Evolutionary conservation across 64 coral and sea anemone genomes (phyloP).

Genomic region (Orbicella faveolata): DNA sequence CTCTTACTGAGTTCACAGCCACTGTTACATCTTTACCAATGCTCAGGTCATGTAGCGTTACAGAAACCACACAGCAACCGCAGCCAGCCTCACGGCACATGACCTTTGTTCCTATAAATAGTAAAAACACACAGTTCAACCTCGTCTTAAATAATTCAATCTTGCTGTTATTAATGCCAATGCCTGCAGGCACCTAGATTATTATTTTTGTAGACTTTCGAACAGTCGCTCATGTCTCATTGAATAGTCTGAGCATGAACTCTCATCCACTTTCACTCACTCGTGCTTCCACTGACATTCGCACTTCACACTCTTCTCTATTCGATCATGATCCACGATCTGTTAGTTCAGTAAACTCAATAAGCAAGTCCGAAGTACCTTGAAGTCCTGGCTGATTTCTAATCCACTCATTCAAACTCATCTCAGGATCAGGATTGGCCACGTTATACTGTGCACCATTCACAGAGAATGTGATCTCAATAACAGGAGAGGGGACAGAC

Average conservation of each 20-base stretch:
- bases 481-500: conserved; percentile 55
- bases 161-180: not conserved
- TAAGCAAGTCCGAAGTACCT: conserved; percentile 33
- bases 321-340: too few species aligned
- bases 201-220: too few species aligned
- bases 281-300: too few species aligned
- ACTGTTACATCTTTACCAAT: conserved; percentile 51
- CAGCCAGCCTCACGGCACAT: conserved; percentile 85
- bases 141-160: not conserved
- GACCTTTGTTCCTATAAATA: conserved; percentile 67
- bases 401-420: conserved; percentile 82
- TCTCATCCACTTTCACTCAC: too few species aligned
- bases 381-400: conserved; percentile 62
- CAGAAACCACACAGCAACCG: conserved; percentile 72
- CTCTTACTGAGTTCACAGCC: conserved; percentile 76
- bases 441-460: conserved; percentile 62
- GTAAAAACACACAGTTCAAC: not conserved
- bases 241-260: too few species aligned
- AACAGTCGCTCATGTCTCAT: too few species aligned
- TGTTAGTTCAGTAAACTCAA: too few species aligned
- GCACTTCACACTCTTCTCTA: too few species aligned
- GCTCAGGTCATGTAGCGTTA: conserved; percentile 30
- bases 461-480: conserved; percentile 42
- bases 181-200: too few species aligned
- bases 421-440: conserved; percentile 62